Percentiles rank a stretch among this genome's conserved stretches.
These are phyloP conservation scores for Ridgeia piscesae DNA, from an alignment of 1,140 invertebrate species.

Conservation along the genomic window DNA sequence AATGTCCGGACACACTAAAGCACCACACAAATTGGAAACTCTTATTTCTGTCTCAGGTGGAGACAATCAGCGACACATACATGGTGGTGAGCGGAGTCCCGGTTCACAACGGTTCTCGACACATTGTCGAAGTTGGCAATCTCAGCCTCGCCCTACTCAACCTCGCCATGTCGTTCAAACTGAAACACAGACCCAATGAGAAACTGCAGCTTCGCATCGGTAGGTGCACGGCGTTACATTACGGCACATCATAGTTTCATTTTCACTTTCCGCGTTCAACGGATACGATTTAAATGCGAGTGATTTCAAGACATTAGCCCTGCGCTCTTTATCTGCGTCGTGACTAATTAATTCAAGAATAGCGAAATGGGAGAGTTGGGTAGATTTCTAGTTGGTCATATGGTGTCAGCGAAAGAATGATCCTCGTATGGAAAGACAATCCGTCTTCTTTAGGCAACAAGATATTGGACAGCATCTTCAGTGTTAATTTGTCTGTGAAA, in stretches of 20 bases:
- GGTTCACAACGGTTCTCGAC: constrained; percentile 67
- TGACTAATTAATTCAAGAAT: too few relatives aligned
- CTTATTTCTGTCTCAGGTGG: constrained; percentile 61
- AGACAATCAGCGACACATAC: constrained; percentile 55
- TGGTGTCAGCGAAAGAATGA: too few relatives aligned
- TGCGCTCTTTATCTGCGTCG: too few relatives aligned
- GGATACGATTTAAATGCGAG: not conserved
- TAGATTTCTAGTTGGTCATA: too few relatives aligned
- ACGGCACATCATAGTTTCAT: not conserved
- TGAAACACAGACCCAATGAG: constrained; percentile 80
- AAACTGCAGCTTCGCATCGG: constrained; percentile 90
- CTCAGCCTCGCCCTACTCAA: constrained; percentile 85
- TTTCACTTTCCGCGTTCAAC: not conserved
- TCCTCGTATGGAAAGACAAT: too few relatives aligned
- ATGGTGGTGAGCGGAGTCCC: constrained; percentile 56
- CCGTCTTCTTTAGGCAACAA: too few relatives aligned
- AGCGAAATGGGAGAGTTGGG: too few relatives aligned
- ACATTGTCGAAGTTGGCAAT: constrained; percentile 80
- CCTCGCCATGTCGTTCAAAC: constrained; percentile 81
- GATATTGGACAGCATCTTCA: too few relatives aligned
- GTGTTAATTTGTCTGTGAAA: too few relatives aligned
- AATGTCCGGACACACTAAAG: too few relatives aligned
- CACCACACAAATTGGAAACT: too few relatives aligned
- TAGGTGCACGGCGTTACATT: constrained; percentile 34
- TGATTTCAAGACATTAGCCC: not conserved